These are phyloP conservation scores for Leuciscus idus DNA, from an alignment of 2,113 vertebrate genomes.

Conservation along the genomic window DNA sequence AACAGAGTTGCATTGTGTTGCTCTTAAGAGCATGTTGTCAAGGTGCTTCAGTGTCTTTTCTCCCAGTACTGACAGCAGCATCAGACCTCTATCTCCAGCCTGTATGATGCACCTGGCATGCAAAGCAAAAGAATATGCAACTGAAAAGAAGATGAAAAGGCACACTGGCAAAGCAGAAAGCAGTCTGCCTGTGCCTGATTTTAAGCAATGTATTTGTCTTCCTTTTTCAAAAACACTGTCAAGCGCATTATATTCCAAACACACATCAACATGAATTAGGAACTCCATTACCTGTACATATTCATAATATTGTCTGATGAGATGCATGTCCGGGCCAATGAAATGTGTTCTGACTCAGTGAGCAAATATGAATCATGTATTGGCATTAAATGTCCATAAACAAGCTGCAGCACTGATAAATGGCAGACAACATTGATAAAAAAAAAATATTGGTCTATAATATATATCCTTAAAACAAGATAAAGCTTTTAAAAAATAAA, in stretches of 20 bases:
- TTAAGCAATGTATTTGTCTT: neutral
- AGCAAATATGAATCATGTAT: conserved; percentile 29
- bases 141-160: conserved; percentile 5
- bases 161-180: neutral
- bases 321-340: conserved; percentile 1
- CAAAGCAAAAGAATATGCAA: conserved; percentile 21
- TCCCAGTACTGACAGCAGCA: conserved; percentile 49
- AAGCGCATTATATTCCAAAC: neutral
- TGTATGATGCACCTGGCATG: conserved; percentile 42
- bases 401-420: neutral
- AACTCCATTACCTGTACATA: neutral
- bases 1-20: conserved; percentile 41
- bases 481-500: neutral
- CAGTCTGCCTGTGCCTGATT: neutral
- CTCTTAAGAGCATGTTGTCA: conserved; percentile 53
- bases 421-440: neutral
- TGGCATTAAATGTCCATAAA: conserved; percentile 16
- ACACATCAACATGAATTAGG: neutral
- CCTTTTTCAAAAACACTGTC: conserved; percentile 3
- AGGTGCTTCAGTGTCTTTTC: conserved; percentile 43
- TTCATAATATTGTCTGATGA: neutral
- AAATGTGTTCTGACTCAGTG: conserved; percentile 2
- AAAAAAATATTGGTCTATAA: neutral
- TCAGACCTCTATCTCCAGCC: conserved; percentile 41
- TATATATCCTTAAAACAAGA: neutral